Base-by-base conservation (phyloP, 2,797 vertebrate genomes). In the Amniataba percoides region DNA sequence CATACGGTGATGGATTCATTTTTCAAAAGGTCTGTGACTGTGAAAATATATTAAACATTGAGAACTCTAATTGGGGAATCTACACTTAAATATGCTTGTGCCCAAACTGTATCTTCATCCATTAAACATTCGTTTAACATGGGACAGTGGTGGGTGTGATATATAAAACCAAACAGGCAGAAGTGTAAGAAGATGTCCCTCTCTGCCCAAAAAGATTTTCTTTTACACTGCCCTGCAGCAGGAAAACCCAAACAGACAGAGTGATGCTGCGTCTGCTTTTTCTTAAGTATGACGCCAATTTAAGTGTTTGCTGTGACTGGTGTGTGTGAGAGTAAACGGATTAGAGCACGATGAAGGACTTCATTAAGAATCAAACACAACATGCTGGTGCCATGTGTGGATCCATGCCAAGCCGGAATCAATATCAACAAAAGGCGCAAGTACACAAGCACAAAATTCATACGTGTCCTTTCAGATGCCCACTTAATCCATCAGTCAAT, bases 401-500 rank as follows among this genome's bases (percentile, higher is more conserved):
- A 57, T 80, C 49, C 72, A 73, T 52, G 58, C 77, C 64, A 42
- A 62, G 71, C 23, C 53, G 15, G 15, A 76, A 90, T 90, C 87
- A 60, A 91, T 90, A 82, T 57, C 77, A 85, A 91, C 86, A 88
- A 88, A 86, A 91, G 80, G 74, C 74, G 2, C 77, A 66, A 65
- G 68, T 64, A 63, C 68, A 88, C 83, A 86, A 82, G 86, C 77
- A 79, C 62, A 23, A 69, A 82, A 77, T 67, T 71, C 58, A 78
- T 65, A 57, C 43, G 34, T 80, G 83, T 85, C 49, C 82, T 85
- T 85, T 84, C 77, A 69, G 84, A 71, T 49, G 78, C 60, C 74
- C 40, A 59, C 74, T 79, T 85, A 85, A 89, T 85, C 81, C 66
- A 19, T 63, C 56, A 60, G 72, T 92, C 88, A 43, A 89, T 88